Evolutionary conservation across 1,140 invertebrate genomes (phyloP), one percentile per base, ranked within the genome.

Genomic region (Reticulitermes speratus): DNA sequence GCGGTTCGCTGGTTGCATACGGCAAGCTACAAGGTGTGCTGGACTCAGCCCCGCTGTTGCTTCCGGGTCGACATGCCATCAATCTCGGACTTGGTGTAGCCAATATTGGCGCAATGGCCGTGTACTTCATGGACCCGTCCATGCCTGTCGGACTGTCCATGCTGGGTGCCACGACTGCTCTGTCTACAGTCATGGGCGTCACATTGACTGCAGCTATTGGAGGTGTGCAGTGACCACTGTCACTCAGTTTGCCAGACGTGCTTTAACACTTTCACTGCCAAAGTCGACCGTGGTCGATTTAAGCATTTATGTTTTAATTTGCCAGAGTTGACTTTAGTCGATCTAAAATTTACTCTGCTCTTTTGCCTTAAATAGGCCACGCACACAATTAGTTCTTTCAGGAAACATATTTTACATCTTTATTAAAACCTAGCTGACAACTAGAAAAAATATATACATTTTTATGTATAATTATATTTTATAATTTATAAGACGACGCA

Each of bases 141-240:
- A 91, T 95, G 89, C 91, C 90, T n/a, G 94, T 93, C 86, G 92
- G 93, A 69, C 89, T 93, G 52, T 91, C 92, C 38, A 91, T 97
- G 85, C 92, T 98, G 3, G 95, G 95, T 30, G 92, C 94, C 23
- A 97, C 97, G 8, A 94, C 96, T 45, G 93, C 93, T 11, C 89
- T 97, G 87, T 97, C 93, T 88, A 94, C 93, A 88, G 92, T 93
- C 85, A 96, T 98, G 96, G 97, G 97, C 14, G 93, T 97, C 16
- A 98, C 97, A 23, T 92, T 98, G 12, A 98, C 97, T 19, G 93
- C 96, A 87, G 97, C 97, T 87, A 98, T 98, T 90, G 97, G 97
- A 93, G 97, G 96, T 95, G 89, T 87, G 86, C 21, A 9, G 9
- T 55, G 25, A 44, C 21, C 21, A 1, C 21, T 38, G 38, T 38